These are phyloP conservation scores for Globodera ellingtonae DNA, from an alignment of 1,140 invertebrate genomes.

Conservation along the genomic window DNA sequence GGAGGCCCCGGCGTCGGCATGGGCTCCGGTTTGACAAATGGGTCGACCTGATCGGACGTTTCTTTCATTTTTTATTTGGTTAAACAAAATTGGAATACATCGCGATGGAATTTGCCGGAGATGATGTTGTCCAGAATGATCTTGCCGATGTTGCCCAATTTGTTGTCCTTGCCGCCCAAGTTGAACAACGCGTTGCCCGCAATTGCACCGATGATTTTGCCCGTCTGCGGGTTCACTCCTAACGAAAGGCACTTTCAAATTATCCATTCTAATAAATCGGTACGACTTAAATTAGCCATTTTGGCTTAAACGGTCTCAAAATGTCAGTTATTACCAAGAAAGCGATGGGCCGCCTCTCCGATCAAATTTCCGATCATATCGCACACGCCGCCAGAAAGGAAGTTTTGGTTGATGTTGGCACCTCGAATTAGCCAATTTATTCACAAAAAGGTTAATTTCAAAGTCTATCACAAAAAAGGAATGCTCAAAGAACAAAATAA, in stretches of 20 bases:
- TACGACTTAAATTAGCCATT: no score
- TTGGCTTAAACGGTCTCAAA: no score
- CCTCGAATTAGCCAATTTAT: conserved; percentile 35
- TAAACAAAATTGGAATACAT: conserved; percentile 41
- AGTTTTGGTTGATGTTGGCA: conserved; percentile 55
- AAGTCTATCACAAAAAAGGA: conserved; percentile 13
- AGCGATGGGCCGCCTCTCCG: conserved; percentile 62
- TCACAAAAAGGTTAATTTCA: not conserved
- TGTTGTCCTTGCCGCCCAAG: conserved; percentile 62
- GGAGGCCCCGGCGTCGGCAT: conserved; percentile 49
- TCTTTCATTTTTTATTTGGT: not conserved
- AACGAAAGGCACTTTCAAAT: not conserved
- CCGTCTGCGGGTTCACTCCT: conserved; percentile 62
- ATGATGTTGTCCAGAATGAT: conserved; percentile 65
- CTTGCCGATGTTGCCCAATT: conserved; percentile 61
- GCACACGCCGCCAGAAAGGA: conserved; percentile 58
- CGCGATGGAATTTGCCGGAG: conserved; percentile 59
- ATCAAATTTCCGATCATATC: conserved; percentile 64
- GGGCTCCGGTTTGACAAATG: conserved; percentile 60
- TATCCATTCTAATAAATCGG: no score
- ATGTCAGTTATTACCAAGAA: conserved; percentile 36
- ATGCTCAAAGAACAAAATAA: no score
- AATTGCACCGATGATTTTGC: conserved; percentile 61
- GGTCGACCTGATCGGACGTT: conserved; percentile 53
- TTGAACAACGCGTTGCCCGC: conserved; percentile 53